Evolutionary conservation across 1,140 invertebrate genomes (phyloP).

Genomic region (Bombus difficillimus): DNA sequence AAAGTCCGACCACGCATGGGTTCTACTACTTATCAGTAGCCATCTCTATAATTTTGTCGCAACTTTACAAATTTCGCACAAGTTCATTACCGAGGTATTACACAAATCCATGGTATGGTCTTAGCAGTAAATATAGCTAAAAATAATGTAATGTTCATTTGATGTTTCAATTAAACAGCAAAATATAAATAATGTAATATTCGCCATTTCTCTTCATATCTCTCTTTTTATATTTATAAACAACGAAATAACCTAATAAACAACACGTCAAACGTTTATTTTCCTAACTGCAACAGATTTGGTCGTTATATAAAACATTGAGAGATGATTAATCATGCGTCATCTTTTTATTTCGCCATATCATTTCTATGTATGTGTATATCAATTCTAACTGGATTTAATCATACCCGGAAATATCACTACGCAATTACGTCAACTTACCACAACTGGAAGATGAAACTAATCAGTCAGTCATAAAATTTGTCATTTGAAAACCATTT

Average conservation of each 20-base stretch:
- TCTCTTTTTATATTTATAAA: too few relatives aligned
- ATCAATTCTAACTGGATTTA: neutral
- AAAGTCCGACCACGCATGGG: conserved; percentile 12
- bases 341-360: neutral
- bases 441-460: neutral
- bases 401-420: conserved; percentile 8
- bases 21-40: conserved; percentile 29
- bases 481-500: neutral
- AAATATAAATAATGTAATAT: too few relatives aligned
- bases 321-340: neutral
- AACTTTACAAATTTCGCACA: neutral
- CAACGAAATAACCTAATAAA: too few relatives aligned
- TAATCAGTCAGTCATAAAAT: neutral
- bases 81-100: neutral
- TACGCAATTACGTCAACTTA: conserved; percentile 2
- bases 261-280: too few relatives aligned
- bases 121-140: neutral
- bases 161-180: too few relatives aligned
- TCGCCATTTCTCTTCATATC: too few relatives aligned
- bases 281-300: neutral
- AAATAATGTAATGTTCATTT: neutral
- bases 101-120: neutral
- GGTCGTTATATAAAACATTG: neutral
- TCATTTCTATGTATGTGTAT: neutral
- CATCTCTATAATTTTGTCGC: neutral